phyloP scores from a whole-genome alignment of 2,113 vertebrate genomes.

The Grus americana region DNA sequence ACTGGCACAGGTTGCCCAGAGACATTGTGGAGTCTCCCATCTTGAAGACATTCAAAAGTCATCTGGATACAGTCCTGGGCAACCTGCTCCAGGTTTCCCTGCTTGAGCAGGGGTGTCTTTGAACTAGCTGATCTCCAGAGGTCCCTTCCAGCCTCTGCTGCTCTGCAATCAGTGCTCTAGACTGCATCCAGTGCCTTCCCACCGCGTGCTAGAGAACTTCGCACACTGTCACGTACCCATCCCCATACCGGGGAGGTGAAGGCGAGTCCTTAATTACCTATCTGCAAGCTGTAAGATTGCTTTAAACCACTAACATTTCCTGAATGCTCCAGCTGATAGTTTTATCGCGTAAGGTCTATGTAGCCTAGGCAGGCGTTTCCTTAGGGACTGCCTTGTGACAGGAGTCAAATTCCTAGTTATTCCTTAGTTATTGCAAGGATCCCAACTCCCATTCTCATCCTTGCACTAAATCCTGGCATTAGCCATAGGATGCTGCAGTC shows the following conservation, averaged over 20 bases:
- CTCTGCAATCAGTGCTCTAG: no score
- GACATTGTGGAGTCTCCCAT: no score
- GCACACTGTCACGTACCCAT: not conserved
- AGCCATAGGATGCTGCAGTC: not conserved
- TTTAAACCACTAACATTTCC: not conserved
- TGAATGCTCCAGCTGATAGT: not conserved
- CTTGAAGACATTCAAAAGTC: not conserved
- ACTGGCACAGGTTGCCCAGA: not conserved
- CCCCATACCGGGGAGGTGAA: not conserved
- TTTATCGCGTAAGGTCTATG: not conserved
- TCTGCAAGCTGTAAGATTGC: not conserved
- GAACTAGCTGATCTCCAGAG: not conserved
- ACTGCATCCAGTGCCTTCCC: not conserved
- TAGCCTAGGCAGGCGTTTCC: not conserved
- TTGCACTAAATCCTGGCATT: not conserved
- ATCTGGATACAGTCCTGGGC: not conserved
- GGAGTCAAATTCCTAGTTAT: not conserved
- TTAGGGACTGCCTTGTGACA: not conserved
- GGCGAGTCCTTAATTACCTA: not conserved
- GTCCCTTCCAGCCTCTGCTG: not conserved
- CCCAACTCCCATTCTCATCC: not conserved
- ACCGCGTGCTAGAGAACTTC: accelerated
- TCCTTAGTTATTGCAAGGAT: not conserved
- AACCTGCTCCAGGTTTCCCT: not conserved
- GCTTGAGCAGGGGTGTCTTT: not conserved